Evolutionary conservation across 2,113 vertebrate genomes (phyloP), one percentile per base, ranked within the genome.

Genomic region (Lepidothrix coronata): DNA sequence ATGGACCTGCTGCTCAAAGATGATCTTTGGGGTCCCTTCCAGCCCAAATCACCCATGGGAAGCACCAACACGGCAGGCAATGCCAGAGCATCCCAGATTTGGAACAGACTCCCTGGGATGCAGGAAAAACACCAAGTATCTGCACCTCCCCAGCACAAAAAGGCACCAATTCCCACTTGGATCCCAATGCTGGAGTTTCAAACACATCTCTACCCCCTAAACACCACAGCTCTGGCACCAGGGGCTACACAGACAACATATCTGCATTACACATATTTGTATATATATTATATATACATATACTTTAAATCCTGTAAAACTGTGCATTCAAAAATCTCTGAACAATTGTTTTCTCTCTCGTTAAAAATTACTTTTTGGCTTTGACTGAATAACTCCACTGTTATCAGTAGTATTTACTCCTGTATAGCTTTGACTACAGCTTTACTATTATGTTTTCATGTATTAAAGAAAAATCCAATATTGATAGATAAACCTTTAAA

Each of bases 401-500:
- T 11, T 74, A 46, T 21, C 28, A 21, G 24, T 12, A 46, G 31
- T 9, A 35, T 46, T 49, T 49, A 13, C 24, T 49, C 35, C 63
- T 10, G 14, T 24, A 5, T 7, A 8, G 46, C 21, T 61, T 48
- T 54, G 70, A n/a, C 30, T 46, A 3, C 16, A 27, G 24, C 12
- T 85, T n/a, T 28, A 21, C 15, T 67, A 28, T 16, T 55, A 4
- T 18, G 67, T 51, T 63, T 67, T 63, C 12, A 68, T 10, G 3
- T 9, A 21, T 46, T 14, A 16, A 76, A 77, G 65, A 54, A 71
- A 63, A 91, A 58, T 3, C 37, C n/a, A 48, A 0, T 23, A 44
- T 24, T 0, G 0, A 61, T 3, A 6, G 2, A 54, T n/a, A 72
- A 27, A 9, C 23, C 51, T 83, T 79, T 68, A 0, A 73, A 67